A percentile compares a stretch with the other conserved stretches of the same genome.
phyloP scores from a whole-genome alignment of 2,888 invertebrate genomes.

The Xanthia icteritia region DNA sequence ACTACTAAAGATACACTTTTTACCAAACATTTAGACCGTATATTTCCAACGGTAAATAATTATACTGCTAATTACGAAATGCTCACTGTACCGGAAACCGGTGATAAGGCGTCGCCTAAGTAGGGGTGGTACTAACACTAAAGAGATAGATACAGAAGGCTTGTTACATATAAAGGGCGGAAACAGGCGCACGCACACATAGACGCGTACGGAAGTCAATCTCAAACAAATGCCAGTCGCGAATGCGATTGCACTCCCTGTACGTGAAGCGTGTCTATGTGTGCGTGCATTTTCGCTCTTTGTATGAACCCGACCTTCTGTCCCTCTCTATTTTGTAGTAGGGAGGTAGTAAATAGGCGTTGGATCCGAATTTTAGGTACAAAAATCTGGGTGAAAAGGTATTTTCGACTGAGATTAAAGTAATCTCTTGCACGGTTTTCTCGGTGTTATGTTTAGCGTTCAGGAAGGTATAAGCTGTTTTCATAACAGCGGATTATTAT shows the following conservation, averaged over 20 bases:
- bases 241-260: too few relatives aligned
- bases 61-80: slow-evolving; percentile 72
- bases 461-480: slow-evolving; percentile 17
- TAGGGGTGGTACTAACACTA: slow-evolving; percentile 35
- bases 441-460: slow-evolving; percentile 12
- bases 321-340: too few relatives aligned
- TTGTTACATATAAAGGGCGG: background rate
- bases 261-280: background rate
- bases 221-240: too few relatives aligned
- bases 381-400: slow-evolving; percentile 52
- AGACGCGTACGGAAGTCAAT: too few relatives aligned
- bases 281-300: fast-evolving
- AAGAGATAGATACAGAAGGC: slow-evolving; percentile 9
- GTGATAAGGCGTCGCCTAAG: slow-evolving; percentile 69
- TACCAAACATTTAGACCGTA: slow-evolving; percentile 58
- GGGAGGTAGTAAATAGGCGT: slow-evolving; percentile 50
- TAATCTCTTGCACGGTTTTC: slow-evolving; percentile 40
- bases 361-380: slow-evolving; percentile 34
- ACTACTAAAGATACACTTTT: slow-evolving; percentile 50
- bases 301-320: background rate
- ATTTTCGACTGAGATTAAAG: slow-evolving; percentile 48
- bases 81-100: slow-evolving; percentile 72
- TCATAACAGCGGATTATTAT: slow-evolving; percentile 19
- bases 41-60: slow-evolving; percentile 69
- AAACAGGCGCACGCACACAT: background rate